Evolutionary conservation across 2,888 invertebrate genomes (phyloP).

Genomic region (Euzophera pinguis): DNA sequence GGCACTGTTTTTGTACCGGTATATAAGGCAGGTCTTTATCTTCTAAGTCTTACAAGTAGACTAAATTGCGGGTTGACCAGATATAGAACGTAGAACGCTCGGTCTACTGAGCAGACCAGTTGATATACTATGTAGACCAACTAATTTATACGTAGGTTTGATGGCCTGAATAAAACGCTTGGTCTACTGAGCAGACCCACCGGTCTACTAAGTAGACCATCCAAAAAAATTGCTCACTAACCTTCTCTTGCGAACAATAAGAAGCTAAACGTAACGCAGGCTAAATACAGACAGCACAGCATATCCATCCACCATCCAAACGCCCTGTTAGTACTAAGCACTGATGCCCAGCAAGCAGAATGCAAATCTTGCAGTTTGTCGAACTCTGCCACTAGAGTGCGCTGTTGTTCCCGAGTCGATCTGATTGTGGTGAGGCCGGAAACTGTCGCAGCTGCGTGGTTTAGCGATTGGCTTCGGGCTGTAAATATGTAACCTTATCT

Average conservation of each 20-base stretch:
- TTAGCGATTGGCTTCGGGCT: slow-evolving; percentile 93
- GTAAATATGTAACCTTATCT: slow-evolving; percentile 15
- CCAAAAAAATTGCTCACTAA: slow-evolving; percentile 19
- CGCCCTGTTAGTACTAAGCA: slow-evolving; percentile 60
- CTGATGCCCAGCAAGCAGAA: slow-evolving; percentile 38
- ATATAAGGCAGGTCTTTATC: too few relatives aligned
- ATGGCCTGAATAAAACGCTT: neutral
- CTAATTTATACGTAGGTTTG: neutral
- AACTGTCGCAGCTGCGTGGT: slow-evolving; percentile 89
- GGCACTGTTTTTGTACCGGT: too few relatives aligned
- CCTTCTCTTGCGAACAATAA: slow-evolving; percentile 71
- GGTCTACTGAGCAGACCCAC: neutral
- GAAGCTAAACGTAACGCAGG: slow-evolving; percentile 84
- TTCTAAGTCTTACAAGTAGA: too few relatives aligned
- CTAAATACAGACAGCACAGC: slow-evolving; percentile 76
- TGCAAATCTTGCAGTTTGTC: slow-evolving; percentile 79
- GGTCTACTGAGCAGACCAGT: neutral
- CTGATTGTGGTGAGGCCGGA: slow-evolving; percentile 91
- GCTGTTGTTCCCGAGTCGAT: slow-evolving; percentile 84
- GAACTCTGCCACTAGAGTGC: slow-evolving; percentile 84
- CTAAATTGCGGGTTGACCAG: neutral
- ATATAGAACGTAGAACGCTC: neutral
- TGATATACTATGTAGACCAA: neutral
- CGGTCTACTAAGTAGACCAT: neutral
- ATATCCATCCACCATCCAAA: slow-evolving; percentile 81